Conservation (phyloP, 2,888 invertebrate species). For the Tachina fera region DNA sequence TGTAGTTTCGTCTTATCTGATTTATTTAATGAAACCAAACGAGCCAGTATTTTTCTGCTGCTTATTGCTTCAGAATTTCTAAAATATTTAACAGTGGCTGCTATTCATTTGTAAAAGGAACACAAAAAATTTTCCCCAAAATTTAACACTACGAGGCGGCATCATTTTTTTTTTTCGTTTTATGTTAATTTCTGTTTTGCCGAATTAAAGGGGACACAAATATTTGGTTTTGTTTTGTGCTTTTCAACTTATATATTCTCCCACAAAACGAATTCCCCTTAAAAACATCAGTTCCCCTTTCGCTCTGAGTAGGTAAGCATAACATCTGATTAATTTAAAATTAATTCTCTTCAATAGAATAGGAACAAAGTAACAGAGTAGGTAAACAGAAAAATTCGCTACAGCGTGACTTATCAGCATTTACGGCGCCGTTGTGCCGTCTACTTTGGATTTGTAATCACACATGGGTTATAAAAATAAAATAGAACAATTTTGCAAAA, state of each 20-base stretch:
- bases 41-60: slow-evolving; percentile 31
- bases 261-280: slow-evolving; percentile 8
- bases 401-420: slow-evolving; percentile 73
- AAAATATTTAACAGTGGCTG: slow-evolving; percentile 13
- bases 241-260: slow-evolving; percentile 1
- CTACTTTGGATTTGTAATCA: slow-evolving; percentile 71
- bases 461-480: slow-evolving; percentile 65
- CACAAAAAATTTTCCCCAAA: slow-evolving; percentile 5
- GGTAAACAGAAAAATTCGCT: slow-evolving; percentile 50
- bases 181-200: slow-evolving; percentile 8
- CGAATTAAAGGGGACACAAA: slow-evolving; percentile 4
- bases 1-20: slow-evolving; percentile 16
- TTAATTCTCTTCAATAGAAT: slow-evolving; percentile 44
- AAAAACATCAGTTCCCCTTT: slow-evolving; percentile 5
- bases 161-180: neutral
- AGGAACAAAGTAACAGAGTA: slow-evolving; percentile 46
- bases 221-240: neutral
- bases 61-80: neutral
- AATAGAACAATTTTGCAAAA: slow-evolving; percentile 47
- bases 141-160: slow-evolving; percentile 2
- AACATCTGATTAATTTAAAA: neutral
- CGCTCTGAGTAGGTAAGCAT: neutral
- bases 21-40: slow-evolving; percentile 21
- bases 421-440: slow-evolving; percentile 73
- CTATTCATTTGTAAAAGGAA: neutral